Base-by-base conservation (phyloP, 2,888 invertebrate genomes). In the Archaeoteleia sp. region DNA sequence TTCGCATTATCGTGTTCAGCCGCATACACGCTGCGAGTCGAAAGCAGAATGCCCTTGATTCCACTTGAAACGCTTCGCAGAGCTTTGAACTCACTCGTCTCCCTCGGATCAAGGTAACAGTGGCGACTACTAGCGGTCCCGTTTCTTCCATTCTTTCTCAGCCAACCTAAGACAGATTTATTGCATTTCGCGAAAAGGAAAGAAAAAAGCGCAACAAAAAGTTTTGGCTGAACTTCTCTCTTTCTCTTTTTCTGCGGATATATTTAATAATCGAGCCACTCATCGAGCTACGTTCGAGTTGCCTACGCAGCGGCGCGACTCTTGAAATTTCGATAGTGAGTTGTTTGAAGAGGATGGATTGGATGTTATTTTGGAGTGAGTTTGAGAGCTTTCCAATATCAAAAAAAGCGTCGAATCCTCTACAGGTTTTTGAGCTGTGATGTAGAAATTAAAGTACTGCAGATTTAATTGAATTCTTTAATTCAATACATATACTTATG, bases 61-160 rank as follows among this genome's bases (percentile, higher is more conserved):
- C 78, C 77, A 80, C 78, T 81, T 70, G 79, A 82, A 77, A 76
- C 74, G 57, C 72, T 68, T 51, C 68, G 43, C 49, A 73, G 79
- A 77, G 74, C 77, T 72, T 76, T 78, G 77, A 81, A 81, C 79
- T 45, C 76, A 5, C 55, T 46, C 35, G 48, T 35, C 46, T 61
- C 53, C 9, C 14, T 15, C n/a, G 15, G 10, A 15, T 14, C 29
- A 53, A 29, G 53, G 54, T 48, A 34, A 29, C 29, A 14, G 54
- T 60, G 65, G 45, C 49, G 27, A 51, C 39, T 20, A 35, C 27
- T 9, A 30, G 32, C 40, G 42, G 14, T 53, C 43, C 60, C 53
- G 55, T 55, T 53, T 65, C 54, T 55, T 61, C 43, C 54, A 53
- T 39, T 39, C 23, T 3, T 20, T 9, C 32, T 2, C 12, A 4